Percentiles rank a stretch among this genome's conserved stretches.
Conservation (phyloP, 2,797 vertebrate genomes). For the Chrysocyon brachyurus region DNA sequence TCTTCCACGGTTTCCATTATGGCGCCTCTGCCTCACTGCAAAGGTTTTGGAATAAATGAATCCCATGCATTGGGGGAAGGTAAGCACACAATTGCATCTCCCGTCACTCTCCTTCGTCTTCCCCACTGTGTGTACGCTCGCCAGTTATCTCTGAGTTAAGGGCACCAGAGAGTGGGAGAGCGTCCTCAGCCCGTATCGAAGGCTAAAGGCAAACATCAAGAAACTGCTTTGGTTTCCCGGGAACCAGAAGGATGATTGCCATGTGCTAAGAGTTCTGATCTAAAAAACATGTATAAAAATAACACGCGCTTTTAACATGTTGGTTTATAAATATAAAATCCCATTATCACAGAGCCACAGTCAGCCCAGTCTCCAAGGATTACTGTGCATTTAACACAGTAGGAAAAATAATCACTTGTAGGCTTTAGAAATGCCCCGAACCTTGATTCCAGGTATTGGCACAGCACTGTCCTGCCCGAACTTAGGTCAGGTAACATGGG, state of each 20-base stretch:
- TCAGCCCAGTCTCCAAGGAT: conserved; percentile 65
- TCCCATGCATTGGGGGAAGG: neutral
- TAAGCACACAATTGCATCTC: neutral
- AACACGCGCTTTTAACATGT: conserved; percentile 71
- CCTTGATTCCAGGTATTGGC: conserved; percentile 60
- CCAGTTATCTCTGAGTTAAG: neutral
- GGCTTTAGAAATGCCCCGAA: conserved; percentile 70
- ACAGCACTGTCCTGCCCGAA: conserved; percentile 31
- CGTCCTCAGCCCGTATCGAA: neutral
- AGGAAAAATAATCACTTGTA: conserved; percentile 64
- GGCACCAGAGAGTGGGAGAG: neutral
- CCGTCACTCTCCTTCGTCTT: neutral
- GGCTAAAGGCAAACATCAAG: neutral
- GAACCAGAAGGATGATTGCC: conserved; percentile 44
- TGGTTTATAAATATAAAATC: conserved; percentile 81
- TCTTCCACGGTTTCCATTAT: neutral
- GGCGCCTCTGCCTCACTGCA: neutral
- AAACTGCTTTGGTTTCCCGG: neutral
- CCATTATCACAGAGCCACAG: conserved; percentile 80
- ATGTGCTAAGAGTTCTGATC: conserved; percentile 58
- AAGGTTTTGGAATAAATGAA: neutral
- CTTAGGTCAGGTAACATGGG: conserved; percentile 66
- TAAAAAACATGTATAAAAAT: conserved; percentile 73
- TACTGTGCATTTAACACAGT: conserved; percentile 77
- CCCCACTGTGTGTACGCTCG: neutral